Evolutionary conservation across 2,797 vertebrate species (phyloP).

Genomic region (Macrochelys suwanniensis): DNA sequence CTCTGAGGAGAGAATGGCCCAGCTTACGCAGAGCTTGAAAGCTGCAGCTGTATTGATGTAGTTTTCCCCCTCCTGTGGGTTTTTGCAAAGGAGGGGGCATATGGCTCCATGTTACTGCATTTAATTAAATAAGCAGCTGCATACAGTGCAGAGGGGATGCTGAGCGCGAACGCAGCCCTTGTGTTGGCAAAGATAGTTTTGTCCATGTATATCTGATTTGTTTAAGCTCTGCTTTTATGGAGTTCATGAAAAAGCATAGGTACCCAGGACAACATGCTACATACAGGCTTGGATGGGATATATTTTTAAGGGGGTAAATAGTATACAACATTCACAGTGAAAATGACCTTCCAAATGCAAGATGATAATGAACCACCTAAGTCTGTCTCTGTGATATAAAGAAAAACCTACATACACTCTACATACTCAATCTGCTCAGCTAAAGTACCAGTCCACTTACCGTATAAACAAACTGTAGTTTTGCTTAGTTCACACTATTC

Average conservation of each 20-base stretch:
- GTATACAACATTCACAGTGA: constrained; percentile 26
- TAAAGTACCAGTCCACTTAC: constrained; percentile 52
- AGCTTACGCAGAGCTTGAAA: neutral
- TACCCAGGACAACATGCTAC: constrained; percentile 54
- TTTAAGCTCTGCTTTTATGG: neutral
- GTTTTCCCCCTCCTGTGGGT: neutral
- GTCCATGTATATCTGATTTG: neutral
- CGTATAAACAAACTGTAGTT: constrained; percentile 59
- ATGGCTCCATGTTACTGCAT: neutral
- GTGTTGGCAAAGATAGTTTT: neutral
- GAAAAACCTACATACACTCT: constrained; percentile 65
- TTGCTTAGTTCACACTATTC: neutral
- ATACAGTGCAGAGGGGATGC: accelerated
- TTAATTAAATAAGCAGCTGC: constrained; percentile 23
- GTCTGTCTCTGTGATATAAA: constrained; percentile 24
- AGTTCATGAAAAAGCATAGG: neutral
- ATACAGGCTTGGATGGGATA: neutral
- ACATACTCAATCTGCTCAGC: constrained; percentile 14
- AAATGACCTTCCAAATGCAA: constrained; percentile 16
- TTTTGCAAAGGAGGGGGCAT: neutral
- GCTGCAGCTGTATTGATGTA: neutral
- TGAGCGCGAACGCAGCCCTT: constrained; percentile 1
- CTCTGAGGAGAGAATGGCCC: neutral
- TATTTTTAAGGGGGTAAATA: neutral
- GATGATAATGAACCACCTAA: constrained; percentile 40